Evolutionary conservation across 2,888 invertebrate genomes (phyloP).

Genomic region (Brachylomia viminalis): DNA sequence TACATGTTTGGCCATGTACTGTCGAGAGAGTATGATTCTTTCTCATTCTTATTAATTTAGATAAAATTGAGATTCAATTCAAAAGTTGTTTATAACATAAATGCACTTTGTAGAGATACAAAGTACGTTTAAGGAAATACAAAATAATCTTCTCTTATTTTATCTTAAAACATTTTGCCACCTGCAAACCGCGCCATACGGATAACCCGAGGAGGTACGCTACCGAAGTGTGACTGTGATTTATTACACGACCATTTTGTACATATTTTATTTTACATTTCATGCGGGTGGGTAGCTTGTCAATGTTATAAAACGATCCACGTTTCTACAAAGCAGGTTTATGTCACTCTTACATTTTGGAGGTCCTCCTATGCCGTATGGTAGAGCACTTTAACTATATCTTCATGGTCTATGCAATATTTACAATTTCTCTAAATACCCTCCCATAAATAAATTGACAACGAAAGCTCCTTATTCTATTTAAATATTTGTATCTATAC

Average conservation of each 20-base stretch:
- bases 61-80: not conserved
- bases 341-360: not conserved
- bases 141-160: conserved; percentile 19
- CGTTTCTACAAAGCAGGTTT: conserved; percentile 1
- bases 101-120: not conserved
- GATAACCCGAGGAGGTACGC: conserved; percentile 30
- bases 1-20: not conserved
- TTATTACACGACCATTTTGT: conserved; percentile 57
- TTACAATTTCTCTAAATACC: conserved; percentile 75
- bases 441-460: conserved; percentile 78
- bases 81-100: not conserved
- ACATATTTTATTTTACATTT: conserved; percentile 57
- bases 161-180: conserved; percentile 52
- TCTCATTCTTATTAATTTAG: not conserved
- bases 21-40: no score
- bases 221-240: conserved; percentile 52
- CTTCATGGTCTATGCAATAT: conserved; percentile 69
- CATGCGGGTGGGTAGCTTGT: conserved; percentile 47
- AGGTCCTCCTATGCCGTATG: conserved; percentile 52
- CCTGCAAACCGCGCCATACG: conserved; percentile 24
- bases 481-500: conserved; percentile 72
- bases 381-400: conserved; percentile 60
- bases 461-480: conserved; percentile 77
- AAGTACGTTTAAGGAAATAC: no score
- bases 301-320: conserved; percentile 54